Conservation (phyloP, 2,888 invertebrate species). For the Perizoma flavofasciatum region DNA sequence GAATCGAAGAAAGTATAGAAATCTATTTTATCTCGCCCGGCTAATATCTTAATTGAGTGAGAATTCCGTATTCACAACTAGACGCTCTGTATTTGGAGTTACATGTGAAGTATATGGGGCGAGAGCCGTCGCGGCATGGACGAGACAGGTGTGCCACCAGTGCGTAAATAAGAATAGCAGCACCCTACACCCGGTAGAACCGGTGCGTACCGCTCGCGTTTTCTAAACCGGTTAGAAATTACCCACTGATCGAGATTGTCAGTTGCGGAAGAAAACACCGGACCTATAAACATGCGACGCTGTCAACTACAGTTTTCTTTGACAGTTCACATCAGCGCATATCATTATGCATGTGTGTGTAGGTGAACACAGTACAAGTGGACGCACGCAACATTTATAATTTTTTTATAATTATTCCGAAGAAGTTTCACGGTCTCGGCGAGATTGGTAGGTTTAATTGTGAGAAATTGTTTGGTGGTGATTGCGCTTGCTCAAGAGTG, state of each 20-base stretch:
- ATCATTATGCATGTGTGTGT: slow-evolving; percentile 5
- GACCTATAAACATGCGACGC: slow-evolving; percentile 66
- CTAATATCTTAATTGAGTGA: slow-evolving; percentile 39
- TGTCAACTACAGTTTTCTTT: slow-evolving; percentile 67
- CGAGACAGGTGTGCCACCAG: slow-evolving; percentile 42
- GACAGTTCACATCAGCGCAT: slow-evolving; percentile 38
- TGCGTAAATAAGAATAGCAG: slow-evolving; percentile 57
- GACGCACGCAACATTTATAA: slow-evolving; percentile 9
- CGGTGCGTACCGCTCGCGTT: slow-evolving; percentile 62
- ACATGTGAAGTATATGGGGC: slow-evolving; percentile 60
- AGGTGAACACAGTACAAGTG: slow-evolving; percentile 2
- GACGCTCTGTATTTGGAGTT: slow-evolving; percentile 48
- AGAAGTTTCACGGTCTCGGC: slow-evolving; percentile 22
- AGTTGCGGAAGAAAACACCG: slow-evolving; percentile 79
- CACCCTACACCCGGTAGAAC: slow-evolving; percentile 37
- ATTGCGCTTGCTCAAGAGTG: slow-evolving; percentile 54
- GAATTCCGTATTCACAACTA: slow-evolving; percentile 34
- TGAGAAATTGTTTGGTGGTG: slow-evolving; percentile 44
- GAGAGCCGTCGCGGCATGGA: slow-evolving; percentile 58
- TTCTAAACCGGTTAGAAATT: slow-evolving; percentile 84
- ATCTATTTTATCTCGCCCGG: slow-evolving; percentile 22
- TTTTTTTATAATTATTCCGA: slow-evolving; percentile 12
- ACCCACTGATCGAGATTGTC: slow-evolving; percentile 81
- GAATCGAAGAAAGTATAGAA: slow-evolving; percentile 24
- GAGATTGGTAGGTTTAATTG: slow-evolving; percentile 40